Conservation (phyloP, 2,797 vertebrate genomes). For the Gymnothorax reevesii region DNA sequence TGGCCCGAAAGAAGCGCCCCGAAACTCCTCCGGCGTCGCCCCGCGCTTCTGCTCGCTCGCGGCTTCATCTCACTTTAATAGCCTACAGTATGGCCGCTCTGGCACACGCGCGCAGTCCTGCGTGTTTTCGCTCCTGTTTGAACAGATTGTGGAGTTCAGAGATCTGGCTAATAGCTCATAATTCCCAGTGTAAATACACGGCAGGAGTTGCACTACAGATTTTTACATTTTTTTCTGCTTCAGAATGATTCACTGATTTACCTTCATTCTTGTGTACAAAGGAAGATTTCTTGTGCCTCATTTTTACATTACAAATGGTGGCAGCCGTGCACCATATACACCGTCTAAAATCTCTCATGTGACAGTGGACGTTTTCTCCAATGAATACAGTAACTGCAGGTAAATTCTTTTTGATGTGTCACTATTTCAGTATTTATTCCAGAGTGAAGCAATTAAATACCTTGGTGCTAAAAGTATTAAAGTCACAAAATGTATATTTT, state of each 20-base stretch:
- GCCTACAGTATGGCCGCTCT: neutral
- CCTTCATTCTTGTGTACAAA: neutral
- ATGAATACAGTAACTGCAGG: neutral
- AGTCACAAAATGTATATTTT: too few relatives aligned
- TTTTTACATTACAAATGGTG: neutral
- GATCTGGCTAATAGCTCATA: slow-evolving; percentile 21
- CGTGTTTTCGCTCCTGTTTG: slow-evolving; percentile 8
- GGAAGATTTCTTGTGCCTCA: neutral
- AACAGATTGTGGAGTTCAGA: slow-evolving; percentile 32
- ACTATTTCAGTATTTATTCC: neutral
- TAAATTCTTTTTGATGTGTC: neutral
- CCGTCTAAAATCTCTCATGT: neutral
- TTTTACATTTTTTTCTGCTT: neutral
- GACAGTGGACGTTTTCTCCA: neutral
- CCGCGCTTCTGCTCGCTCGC: neutral
- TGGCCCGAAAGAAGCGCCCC: slow-evolving; percentile 35
- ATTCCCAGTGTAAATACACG: slow-evolving; percentile 28
- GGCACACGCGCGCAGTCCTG: neutral
- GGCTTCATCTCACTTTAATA: slow-evolving; percentile 12
- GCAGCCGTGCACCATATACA: neutral
- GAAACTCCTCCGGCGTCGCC: neutral
- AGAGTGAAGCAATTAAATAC: too few relatives aligned
- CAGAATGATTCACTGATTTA: neutral
- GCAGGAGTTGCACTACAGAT: neutral
- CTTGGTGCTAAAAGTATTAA: too few relatives aligned